Base-by-base conservation (phyloP, 1,140 invertebrate genomes). In the Phymastichus coffea region DNA sequence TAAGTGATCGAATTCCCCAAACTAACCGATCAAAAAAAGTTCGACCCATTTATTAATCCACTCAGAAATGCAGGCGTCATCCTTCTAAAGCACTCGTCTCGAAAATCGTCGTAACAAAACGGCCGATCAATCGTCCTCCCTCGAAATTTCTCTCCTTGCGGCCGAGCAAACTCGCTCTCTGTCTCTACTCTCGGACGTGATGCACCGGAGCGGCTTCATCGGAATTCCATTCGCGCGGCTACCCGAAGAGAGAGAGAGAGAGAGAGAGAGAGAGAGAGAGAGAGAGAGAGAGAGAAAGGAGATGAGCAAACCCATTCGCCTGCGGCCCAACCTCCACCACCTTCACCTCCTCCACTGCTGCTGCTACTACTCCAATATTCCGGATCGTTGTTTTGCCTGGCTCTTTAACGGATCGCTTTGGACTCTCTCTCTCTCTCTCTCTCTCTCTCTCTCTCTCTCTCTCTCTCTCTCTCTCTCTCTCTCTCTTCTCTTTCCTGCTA, bases 151-250 rank as follows among this genome's bases (percentile, higher is more conserved):
- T n/a, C n/a, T n/a, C n/a, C n/a, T 48, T 60, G 58, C 51, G 58
- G 58, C 43, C n/a, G 33, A 48, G 51, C 58, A 48, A 59, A 60
- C 49, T 60, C 58, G 44, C 41, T 22, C n/a, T n/a, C n/a, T n/a
- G n/a, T n/a, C n/a, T n/a, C n/a, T n/a, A n/a, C n/a, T n/a, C n/a
- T n/a, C n/a, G n/a, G n/a, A 12, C 28, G 28, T 12, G 12, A 12
- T 33, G 28, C 28, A 33, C 9, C 25, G 8, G 10, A 23, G 30
- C 10, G 17, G 60, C 37, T 67, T 70, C 66, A 69, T 70, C 64
- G 60, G 63, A 69, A 70, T 70, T 70, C 66, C 58, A 51, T 63
- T 63, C 61, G 57, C 66, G 63, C 14, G 12, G 10, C n/a, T n/a
- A n/a, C n/a, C n/a, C n/a, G n/a, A n/a, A 30, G 26, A 58, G 38